Evolutionary conservation across 2,113 vertebrate genomes (phyloP), one percentile per base, ranked within the genome.

Genomic region (Polyodon spathula): DNA sequence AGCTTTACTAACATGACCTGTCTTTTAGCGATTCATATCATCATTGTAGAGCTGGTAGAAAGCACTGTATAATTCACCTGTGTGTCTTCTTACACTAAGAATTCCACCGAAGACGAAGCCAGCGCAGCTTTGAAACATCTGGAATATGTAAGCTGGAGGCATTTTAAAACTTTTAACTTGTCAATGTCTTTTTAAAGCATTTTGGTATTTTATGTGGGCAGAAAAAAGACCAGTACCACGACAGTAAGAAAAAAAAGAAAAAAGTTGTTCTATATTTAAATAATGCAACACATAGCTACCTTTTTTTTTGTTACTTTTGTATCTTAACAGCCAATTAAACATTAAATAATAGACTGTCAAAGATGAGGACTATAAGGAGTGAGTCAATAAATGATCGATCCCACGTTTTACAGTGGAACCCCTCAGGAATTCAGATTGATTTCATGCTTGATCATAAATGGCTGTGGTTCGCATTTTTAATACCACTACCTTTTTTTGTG

Each of bases 51-150:
- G 51, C 60, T 38, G 5, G 53, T 42, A 57, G 50, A 54, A 59
- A 39, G 16, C 51, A 56, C 60, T 75, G 71, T 76, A 27, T 82
- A 78, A 79, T 66, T 54, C 63, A 70, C 75, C 56, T 82, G 58
- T 77, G 71, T 83, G 78, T 83, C 75, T 81, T 73, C 78, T 76
- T 80, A 63, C 73, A 70, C 68, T 76, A 71, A 80, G 83, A 85
- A 65, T 39, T 72, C 75, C 62, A 60, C 63, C 68, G 71, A 68
- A 65, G 78, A 75, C 5, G 77, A 72, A 71, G 74, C 77, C 52
- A 72, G 71, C 69, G 73, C 64, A 44, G 73, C 79, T 83, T 79
- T 84, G 81, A 85, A 74, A 75, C 77, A 73, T 59, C 84, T 81
- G 80, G 74, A 85, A 79, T 81, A 71, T 85, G 82, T 84, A 86